A percentile compares a stretch with the other conserved stretches of the same genome.
Evolutionary conservation across 2,888 invertebrate species (phyloP).

Genomic region (Tachina fera): DNA sequence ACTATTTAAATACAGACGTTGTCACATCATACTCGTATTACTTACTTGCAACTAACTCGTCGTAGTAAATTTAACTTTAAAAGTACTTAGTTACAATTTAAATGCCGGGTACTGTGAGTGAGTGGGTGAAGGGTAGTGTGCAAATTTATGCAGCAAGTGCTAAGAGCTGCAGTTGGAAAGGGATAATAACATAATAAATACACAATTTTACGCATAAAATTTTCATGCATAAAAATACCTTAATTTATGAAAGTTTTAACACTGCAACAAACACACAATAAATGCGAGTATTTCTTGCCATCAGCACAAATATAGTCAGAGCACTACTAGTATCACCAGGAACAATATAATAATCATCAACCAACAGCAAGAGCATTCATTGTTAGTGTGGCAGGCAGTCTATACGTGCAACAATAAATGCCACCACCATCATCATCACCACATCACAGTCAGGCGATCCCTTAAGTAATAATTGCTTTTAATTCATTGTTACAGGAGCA

Average conservation of each 20-base stretch:
- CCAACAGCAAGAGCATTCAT: neutral
- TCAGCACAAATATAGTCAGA: slow-evolving; percentile 6
- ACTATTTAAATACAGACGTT: slow-evolving; percentile 18
- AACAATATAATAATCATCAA: slow-evolving; percentile 9
- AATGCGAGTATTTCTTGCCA: slow-evolving; percentile 6
- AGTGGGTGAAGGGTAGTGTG: neutral
- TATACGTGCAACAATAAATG: slow-evolving; percentile 14
- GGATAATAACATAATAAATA: slow-evolving; percentile 31
- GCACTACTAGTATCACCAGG: neutral
- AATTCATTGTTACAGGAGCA: slow-evolving; percentile 50
- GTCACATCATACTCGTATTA: slow-evolving; percentile 16
- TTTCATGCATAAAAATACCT: slow-evolving; percentile 60
- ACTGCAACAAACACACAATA: neutral
- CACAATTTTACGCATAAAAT: slow-evolving; percentile 56
- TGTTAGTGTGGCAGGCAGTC: slow-evolving; percentile 11
- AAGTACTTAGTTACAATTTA: slow-evolving; percentile 17
- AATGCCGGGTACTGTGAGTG: slow-evolving; percentile 6
- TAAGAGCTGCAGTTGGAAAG: neutral
- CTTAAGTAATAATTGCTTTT: slow-evolving; percentile 58
- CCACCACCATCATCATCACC: slow-evolving; percentile 19
- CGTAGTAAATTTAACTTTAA: slow-evolving; percentile 12
- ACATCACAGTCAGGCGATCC: slow-evolving; percentile 29
- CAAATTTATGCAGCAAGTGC: neutral
- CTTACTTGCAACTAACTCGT: neutral
- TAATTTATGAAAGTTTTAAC: slow-evolving; percentile 65